Evolutionary conservation across 2,113 vertebrate species (phyloP).

Genomic region (Megalops atlanticus): DNA sequence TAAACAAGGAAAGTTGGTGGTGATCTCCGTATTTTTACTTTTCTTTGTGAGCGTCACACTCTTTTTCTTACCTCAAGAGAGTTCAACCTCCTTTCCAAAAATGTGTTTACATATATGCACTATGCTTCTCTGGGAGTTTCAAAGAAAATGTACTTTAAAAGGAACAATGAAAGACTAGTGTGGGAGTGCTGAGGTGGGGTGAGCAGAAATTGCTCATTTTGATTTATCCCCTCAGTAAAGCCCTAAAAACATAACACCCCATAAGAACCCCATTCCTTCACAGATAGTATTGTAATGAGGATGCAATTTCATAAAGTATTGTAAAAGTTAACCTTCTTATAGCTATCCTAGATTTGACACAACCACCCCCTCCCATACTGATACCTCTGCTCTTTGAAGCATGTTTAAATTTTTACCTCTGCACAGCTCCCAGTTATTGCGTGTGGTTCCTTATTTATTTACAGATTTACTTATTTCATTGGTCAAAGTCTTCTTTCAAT

Average conservation of each 20-base stretch:
- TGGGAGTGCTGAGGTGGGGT: no score
- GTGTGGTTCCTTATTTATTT: conserved; percentile 4
- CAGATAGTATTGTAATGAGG: neutral
- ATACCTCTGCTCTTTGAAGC: conserved; percentile 8
- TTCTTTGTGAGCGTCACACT: neutral
- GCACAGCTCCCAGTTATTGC: neutral
- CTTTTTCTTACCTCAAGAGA: neutral
- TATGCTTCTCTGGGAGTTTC: conserved; percentile 3
- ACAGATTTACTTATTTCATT: neutral
- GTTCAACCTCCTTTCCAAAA: neutral
- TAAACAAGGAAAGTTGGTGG: conserved; percentile 1
- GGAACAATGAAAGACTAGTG: no score
- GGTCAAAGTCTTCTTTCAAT: neutral
- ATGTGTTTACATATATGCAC: conserved; percentile 11
- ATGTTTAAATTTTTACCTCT: neutral
- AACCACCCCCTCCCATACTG: neutral
- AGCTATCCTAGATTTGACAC: neutral
- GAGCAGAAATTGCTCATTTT: no score
- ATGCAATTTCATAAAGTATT: neutral
- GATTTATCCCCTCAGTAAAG: no score
- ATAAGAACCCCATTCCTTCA: neutral
- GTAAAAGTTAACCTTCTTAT: neutral
- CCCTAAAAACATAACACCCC: neutral
- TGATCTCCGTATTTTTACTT: neutral
- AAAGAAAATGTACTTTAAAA: neutral